These are phyloP conservation scores for Tachuris rubrigastra DNA, from an alignment of 2,113 vertebrate species.

Conservation along the genomic window DNA sequence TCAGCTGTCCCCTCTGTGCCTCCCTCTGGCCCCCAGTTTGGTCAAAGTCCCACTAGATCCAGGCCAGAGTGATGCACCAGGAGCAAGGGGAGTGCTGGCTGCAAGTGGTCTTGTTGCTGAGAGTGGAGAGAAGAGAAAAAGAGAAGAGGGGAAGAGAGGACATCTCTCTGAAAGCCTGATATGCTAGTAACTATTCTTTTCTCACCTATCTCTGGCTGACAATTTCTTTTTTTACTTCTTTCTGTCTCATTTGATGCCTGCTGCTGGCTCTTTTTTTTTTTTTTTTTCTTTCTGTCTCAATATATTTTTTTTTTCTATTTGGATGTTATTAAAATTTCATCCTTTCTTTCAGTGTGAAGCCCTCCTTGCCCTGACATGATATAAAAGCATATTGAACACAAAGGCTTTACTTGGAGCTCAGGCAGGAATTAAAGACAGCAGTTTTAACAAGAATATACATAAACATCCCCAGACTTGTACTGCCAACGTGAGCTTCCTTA, in stretches of 20 bases:
- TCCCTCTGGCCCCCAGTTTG: not conserved
- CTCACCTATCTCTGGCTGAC: not conserved
- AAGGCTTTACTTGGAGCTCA: not conserved
- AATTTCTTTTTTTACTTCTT: not conserved
- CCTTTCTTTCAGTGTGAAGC: not conserved
- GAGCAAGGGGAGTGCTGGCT: not conserved
- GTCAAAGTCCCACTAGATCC: accelerated
- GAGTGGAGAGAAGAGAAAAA: not conserved
- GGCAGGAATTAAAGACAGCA: not conserved
- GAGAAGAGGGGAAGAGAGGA: not conserved
- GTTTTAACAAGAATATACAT: slow-evolving; percentile 29
- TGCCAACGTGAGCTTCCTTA: not conserved
- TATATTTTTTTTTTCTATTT: not conserved
- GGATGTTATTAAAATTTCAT: not conserved
- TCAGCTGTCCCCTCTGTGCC: not conserved
- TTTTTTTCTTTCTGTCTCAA: not conserved
- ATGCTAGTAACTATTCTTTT: not conserved
- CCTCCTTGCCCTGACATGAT: not conserved
- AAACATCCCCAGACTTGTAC: not conserved
- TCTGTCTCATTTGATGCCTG: not conserved
- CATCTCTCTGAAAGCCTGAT: not conserved
- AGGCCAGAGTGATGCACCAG: not conserved
- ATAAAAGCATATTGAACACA: not conserved
- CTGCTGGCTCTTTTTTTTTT: not conserved
- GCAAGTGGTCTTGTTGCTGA: not conserved